Percentiles rank a stretch among this genome's conserved stretches.
These are phyloP conservation scores for Pollenia griseotomentosa DNA, from an alignment of 2,888 invertebrate genomes.

Conservation along the genomic window DNA sequence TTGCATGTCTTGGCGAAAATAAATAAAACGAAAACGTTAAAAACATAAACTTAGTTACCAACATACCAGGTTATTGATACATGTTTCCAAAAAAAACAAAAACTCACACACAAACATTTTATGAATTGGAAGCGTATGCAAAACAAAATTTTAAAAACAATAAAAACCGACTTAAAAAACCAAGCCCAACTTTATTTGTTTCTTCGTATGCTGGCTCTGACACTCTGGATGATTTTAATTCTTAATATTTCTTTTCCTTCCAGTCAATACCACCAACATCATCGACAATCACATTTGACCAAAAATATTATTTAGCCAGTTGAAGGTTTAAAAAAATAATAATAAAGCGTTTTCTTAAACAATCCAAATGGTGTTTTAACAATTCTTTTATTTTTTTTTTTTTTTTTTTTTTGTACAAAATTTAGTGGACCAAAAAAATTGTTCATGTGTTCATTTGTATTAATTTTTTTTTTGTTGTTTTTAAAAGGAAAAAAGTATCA, in stretches of 20 bases:
- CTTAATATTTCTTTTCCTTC: not conserved
- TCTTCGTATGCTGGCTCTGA: not conserved
- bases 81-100: not conserved
- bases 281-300: conserved; percentile 35
- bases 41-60: conserved; percentile 24
- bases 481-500: conserved; percentile 38
- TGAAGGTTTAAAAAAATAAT: conserved; percentile 19
- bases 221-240: conserved; percentile 60
- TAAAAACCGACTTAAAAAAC: conserved; percentile 52
- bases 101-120: not conserved
- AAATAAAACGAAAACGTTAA: not conserved
- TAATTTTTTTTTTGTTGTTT: not conserved
- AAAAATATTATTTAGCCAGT: conserved; percentile 30
- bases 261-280: conserved; percentile 20
- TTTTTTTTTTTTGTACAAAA: not conserved
- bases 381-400: not conserved
- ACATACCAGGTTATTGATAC: conserved; percentile 38
- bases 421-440: conserved; percentile 51
- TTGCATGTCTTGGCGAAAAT: conserved; percentile 27
- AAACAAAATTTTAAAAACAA: conserved; percentile 41
- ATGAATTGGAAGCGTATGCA: conserved; percentile 32
- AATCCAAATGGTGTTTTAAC: conserved; percentile 50
- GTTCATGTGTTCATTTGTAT: conserved; percentile 43
- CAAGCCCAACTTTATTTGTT: conserved; percentile 58
- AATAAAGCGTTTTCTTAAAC: conserved; percentile 35